Evolutionary conservation across 2,888 invertebrate species (phyloP).

Genomic region (Carabus problematicus): DNA sequence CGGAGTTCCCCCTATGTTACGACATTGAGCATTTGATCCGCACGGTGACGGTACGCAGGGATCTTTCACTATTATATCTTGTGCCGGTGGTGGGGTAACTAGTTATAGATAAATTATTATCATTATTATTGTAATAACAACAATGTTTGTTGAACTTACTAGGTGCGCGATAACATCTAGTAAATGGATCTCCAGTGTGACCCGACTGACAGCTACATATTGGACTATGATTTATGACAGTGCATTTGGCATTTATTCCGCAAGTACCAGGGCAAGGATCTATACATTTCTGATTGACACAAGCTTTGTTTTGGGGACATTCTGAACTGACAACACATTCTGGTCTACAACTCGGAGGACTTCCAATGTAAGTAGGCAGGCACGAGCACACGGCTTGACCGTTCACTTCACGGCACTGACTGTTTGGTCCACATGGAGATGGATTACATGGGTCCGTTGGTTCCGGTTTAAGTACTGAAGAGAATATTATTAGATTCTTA

Average conservation of each 20-base stretch:
- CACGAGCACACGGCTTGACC: slow-evolving; percentile 57
- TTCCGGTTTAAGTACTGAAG: slow-evolving; percentile 49
- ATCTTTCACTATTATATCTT: slow-evolving; percentile 59
- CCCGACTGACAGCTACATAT: slow-evolving; percentile 74
- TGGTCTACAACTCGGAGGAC: slow-evolving; percentile 64
- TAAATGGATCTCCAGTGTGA: slow-evolving; percentile 71
- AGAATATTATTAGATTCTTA: background rate
- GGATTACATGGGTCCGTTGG: slow-evolving; percentile 71
- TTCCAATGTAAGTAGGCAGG: slow-evolving; percentile 53
- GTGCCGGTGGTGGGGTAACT: slow-evolving; percentile 48
- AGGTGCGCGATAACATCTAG: slow-evolving; percentile 52
- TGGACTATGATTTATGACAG: slow-evolving; percentile 74
- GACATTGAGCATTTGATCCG: slow-evolving; percentile 71
- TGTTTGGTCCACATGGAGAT: slow-evolving; percentile 80
- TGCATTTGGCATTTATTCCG: slow-evolving; percentile 71
- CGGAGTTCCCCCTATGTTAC: slow-evolving; percentile 66
- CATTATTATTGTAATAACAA: slow-evolving; percentile 9
- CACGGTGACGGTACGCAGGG: slow-evolving; percentile 77
- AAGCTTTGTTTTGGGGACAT: slow-evolving; percentile 70
- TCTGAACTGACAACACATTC: slow-evolving; percentile 73
- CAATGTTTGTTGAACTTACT: slow-evolving; percentile 47
- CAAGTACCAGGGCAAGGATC: slow-evolving; percentile 76
- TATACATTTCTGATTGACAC: slow-evolving; percentile 71
- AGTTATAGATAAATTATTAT: slow-evolving; percentile 34
- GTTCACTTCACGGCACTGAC: slow-evolving; percentile 68